These are phyloP conservation scores for Halyomorpha halys DNA, from an alignment of 1,140 invertebrate genomes.

Conservation along the genomic window DNA sequence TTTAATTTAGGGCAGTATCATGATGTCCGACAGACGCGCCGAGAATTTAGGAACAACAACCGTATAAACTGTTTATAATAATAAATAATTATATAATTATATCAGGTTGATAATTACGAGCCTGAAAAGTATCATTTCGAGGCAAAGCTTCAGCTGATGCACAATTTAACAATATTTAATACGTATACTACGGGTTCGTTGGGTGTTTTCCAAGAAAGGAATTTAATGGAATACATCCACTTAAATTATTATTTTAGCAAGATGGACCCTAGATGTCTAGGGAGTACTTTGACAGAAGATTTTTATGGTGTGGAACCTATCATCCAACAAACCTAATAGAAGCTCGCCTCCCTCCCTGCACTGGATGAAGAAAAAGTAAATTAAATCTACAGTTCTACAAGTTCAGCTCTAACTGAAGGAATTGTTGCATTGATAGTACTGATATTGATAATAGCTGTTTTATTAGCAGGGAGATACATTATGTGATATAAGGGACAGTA, in stretches of 20 bases:
- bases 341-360: slow-evolving; percentile 68
- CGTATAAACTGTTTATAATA: neutral
- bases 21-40: slow-evolving; percentile 70
- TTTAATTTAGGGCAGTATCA: slow-evolving; percentile 92
- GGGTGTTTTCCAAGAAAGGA: slow-evolving; percentile 91
- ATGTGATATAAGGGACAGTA: slow-evolving; percentile 91
- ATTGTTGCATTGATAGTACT: slow-evolving; percentile 74
- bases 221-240: slow-evolving; percentile 93
- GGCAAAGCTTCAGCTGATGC: slow-evolving; percentile 82
- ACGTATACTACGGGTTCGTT: slow-evolving; percentile 88
- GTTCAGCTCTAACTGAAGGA: slow-evolving; percentile 73
- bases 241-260: slow-evolving; percentile 91
- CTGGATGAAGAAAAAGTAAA: slow-evolving; percentile 64
- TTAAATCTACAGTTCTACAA: slow-evolving; percentile 64
- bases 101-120: slow-evolving; percentile 78
- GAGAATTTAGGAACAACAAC: slow-evolving; percentile 56
- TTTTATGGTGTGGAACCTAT: slow-evolving; percentile 89
- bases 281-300: slow-evolving; percentile 69
- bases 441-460: slow-evolving; percentile 65
- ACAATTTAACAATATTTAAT: slow-evolving; percentile 93
- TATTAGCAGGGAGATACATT: slow-evolving; percentile 75
- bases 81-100: no score
- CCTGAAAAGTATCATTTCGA: slow-evolving; percentile 68
- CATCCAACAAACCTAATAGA: slow-evolving; percentile 75
- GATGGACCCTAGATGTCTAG: slow-evolving; percentile 70